These are phyloP conservation scores for Spinibarbus caldwelli DNA, from an alignment of 2,797 vertebrate genomes.

Conservation along the genomic window DNA sequence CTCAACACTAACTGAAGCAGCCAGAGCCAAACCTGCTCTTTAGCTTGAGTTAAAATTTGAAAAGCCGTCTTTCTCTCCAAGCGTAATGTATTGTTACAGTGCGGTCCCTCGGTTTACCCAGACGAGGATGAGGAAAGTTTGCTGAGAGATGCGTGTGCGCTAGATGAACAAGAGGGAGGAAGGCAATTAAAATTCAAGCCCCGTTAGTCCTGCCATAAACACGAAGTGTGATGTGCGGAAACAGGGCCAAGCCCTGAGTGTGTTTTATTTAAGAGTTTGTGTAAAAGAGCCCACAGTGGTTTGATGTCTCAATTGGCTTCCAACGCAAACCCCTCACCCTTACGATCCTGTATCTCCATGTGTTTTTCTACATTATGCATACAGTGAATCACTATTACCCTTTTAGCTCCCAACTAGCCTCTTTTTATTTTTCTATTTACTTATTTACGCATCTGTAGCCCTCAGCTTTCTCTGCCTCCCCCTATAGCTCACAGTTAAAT, in stretches of 20 bases:
- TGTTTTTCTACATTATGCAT: constrained; percentile 72
- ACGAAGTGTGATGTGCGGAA: constrained; percentile 72
- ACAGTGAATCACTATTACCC: constrained; percentile 65
- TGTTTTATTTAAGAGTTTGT: constrained; percentile 21
- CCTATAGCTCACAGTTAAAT: constrained; percentile 65
- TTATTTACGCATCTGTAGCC: constrained; percentile 45
- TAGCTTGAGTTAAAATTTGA: constrained; percentile 53
- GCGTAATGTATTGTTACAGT: constrained; percentile 66
- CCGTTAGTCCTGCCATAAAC: constrained; percentile 64
- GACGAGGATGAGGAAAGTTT: constrained; percentile 76
- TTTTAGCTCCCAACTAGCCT: constrained; percentile 37
- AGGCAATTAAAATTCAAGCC: constrained; percentile 62
- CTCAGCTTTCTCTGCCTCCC: neutral
- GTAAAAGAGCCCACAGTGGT: constrained; percentile 32
- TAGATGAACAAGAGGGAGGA: constrained; percentile 45
- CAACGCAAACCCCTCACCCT: neutral
- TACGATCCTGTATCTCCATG: constrained; percentile 21
- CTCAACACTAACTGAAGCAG: constrained; percentile 35
- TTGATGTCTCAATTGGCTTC: constrained; percentile 63
- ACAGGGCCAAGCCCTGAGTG: constrained; percentile 49
- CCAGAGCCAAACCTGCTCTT: constrained; percentile 52
- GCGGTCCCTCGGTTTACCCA: constrained; percentile 63
- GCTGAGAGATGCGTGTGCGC: constrained; percentile 64
- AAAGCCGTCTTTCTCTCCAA: constrained; percentile 42
- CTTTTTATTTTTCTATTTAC: constrained; percentile 39